A percentile compares a stretch with the other conserved stretches of the same genome.
Evolutionary conservation across 2,113 vertebrate species (phyloP).

Genomic region (Ursus arctos): DNA sequence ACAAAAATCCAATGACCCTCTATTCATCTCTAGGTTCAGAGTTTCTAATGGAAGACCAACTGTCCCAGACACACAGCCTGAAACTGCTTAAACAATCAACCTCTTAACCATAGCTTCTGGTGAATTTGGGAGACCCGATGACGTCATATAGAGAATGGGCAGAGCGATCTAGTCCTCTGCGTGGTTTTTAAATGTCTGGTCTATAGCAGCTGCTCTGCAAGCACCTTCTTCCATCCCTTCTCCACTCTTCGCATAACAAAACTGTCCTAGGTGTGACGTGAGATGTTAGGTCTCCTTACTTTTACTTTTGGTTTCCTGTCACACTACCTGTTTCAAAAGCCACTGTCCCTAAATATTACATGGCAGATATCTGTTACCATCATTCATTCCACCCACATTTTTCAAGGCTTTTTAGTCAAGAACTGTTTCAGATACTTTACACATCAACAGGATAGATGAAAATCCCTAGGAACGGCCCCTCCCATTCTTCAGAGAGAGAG

Average conservation of each 20-base stretch:
- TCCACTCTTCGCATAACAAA: not conserved
- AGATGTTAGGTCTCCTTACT: not conserved
- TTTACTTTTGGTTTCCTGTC: not conserved
- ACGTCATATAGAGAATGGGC: not conserved
- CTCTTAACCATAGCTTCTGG: not conserved
- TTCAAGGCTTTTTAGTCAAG: not conserved
- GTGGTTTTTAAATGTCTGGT: not conserved
- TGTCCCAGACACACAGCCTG: not conserved
- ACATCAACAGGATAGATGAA: not conserved
- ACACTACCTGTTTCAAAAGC: not conserved
- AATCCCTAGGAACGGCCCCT: not conserved
- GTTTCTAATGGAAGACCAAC: not conserved
- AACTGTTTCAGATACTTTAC: not conserved
- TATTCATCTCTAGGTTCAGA: not conserved
- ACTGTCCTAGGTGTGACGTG: not conserved
- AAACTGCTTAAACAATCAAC: not conserved
- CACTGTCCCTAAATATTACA: not conserved
- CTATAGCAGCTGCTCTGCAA: not conserved
- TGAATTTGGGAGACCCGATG: not conserved
- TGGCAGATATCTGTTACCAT: not conserved
- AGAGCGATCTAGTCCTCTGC: not conserved
- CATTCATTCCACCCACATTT: not conserved
- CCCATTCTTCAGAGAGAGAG: not conserved
- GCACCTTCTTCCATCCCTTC: not conserved
- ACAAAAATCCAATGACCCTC: not conserved